Conservation (phyloP, 2,888 invertebrate genomes). For the Tridacna gigas region DNA sequence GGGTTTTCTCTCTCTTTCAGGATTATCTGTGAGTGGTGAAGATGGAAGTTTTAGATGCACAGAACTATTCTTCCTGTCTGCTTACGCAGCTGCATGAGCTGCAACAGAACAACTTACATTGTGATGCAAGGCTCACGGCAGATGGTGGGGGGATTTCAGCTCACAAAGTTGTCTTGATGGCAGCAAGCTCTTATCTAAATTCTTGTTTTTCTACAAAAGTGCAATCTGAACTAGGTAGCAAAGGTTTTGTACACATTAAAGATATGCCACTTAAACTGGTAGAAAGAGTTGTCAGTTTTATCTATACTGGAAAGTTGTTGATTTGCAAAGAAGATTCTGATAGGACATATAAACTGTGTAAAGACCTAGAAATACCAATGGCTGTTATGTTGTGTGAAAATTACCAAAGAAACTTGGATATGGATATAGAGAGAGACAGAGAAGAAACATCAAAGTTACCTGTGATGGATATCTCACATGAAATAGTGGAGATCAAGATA, state of each 20-base stretch:
- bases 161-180: slow-evolving; percentile 51
- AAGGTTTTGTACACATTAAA: slow-evolving; percentile 30
- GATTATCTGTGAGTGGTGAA: background rate
- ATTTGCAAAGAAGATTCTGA: slow-evolving; percentile 31
- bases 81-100: slow-evolving; percentile 28
- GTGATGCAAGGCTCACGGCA: slow-evolving; percentile 50
- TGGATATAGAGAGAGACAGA: background rate
- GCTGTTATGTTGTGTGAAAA: slow-evolving; percentile 33
- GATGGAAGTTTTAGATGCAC: slow-evolving; percentile 6
- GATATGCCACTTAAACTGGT: slow-evolving; percentile 29
- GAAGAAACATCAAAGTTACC: no score
- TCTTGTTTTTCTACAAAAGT: slow-evolving; percentile 2
- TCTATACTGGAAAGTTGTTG: slow-evolving; percentile 54
- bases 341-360: slow-evolving; percentile 42
- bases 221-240: background rate
- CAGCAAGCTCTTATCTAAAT: slow-evolving; percentile 54
- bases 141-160: slow-evolving; percentile 32
- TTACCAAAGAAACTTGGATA: slow-evolving; percentile 2
- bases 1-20: background rate
- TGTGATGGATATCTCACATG: no score
- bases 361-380: slow-evolving; percentile 45
- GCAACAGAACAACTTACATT: slow-evolving; percentile 36
- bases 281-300: slow-evolving; percentile 41
- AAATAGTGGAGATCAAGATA: no score
- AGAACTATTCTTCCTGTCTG: slow-evolving; percentile 9